A percentile compares a stretch with the other conserved stretches of the same genome.
phyloP scores from a whole-genome alignment of 1,140 invertebrate genomes.

The Lutraria rhynchaena region DNA sequence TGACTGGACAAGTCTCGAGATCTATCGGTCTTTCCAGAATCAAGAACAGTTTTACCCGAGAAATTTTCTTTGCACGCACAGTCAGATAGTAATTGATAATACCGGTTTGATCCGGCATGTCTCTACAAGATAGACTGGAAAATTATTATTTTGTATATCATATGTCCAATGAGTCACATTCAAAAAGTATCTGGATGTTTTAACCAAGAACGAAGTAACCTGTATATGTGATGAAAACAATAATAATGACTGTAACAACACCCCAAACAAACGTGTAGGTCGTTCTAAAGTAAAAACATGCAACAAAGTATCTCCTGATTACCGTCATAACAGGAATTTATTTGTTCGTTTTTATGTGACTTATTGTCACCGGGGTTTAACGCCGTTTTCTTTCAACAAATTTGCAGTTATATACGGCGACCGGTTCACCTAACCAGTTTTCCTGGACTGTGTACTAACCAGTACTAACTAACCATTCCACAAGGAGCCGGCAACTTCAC shows the following conservation, averaged over 20 bases:
- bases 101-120: slow-evolving; percentile 10
- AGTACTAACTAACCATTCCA: no score
- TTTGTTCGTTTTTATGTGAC: no score
- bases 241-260: no score
- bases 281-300: not conserved
- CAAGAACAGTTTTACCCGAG: no score
- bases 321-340: not conserved
- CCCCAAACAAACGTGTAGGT: not conserved
- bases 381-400: no score
- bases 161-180: slow-evolving; percentile 4
- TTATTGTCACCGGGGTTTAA: no score
- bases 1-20: slow-evolving; percentile 37
- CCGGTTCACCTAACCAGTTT: no score
- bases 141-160: not conserved
- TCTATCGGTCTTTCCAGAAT: slow-evolving; percentile 34
- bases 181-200: not conserved
- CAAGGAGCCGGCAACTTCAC: no score
- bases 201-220: not conserved
- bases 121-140: slow-evolving; percentile 11
- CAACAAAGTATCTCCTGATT: not conserved
- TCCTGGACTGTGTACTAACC: no score
- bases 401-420: no score
- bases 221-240: not conserved
- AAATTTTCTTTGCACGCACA: slow-evolving; percentile 14
- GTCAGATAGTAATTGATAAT: slow-evolving; percentile 44